A percentile compares a stretch with the other conserved stretches of the same genome.
These are phyloP conservation scores for Trichomalopsis sarcophagae DNA, from an alignment of 1,140 invertebrate species.

Conservation along the genomic window DNA sequence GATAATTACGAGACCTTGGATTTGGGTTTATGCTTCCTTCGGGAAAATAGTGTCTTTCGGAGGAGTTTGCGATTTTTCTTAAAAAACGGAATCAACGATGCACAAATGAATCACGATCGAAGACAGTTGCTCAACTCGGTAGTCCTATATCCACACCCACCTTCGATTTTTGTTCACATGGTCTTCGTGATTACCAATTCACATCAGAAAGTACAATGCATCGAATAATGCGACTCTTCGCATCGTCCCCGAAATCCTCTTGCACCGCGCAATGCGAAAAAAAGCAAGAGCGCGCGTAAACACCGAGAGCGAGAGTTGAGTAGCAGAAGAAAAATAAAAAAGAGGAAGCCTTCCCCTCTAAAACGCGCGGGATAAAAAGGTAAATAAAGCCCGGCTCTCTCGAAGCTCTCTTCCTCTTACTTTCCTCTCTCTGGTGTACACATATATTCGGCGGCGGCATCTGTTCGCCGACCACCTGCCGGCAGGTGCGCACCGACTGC, in stretches of 20 bases:
- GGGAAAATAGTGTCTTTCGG: not conserved
- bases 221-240: too few species aligned
- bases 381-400: constrained; percentile 40
- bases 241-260: too few species aligned
- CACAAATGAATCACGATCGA: too few species aligned
- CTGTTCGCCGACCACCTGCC: constrained; percentile 67
- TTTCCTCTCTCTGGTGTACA: constrained; percentile 16
- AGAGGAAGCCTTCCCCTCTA: not conserved
- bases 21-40: too few species aligned
- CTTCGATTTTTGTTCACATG: too few species aligned
- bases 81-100: too few species aligned
- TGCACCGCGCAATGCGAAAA: not conserved
- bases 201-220: too few species aligned
- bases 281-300: not conserved
- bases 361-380: constrained; percentile 32
- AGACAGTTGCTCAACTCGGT: too few species aligned
- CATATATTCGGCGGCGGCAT: constrained; percentile 52
- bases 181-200: too few species aligned
- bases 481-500: constrained; percentile 64
- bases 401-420: constrained; percentile 12
- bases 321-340: not conserved
- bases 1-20: not conserved
- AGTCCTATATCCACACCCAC: too few species aligned
- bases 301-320: not conserved
- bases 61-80: too few species aligned